Evolutionary conservation across 2,888 invertebrate genomes (phyloP).

Genomic region (Griposia aprilina): DNA sequence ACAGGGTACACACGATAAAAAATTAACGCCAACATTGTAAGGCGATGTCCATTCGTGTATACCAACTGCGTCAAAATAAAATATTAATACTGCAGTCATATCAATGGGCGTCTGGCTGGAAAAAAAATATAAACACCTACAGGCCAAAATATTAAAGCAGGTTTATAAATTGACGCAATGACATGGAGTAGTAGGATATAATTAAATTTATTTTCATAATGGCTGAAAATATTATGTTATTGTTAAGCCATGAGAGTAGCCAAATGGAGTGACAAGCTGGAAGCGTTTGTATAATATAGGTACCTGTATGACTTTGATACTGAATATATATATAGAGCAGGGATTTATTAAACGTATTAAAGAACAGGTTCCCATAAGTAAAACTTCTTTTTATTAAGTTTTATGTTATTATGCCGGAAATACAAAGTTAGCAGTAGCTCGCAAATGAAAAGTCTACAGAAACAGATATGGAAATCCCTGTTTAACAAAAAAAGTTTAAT

Average conservation of each 20-base stretch:
- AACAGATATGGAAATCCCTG: conserved; percentile 26
- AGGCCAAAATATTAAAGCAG: neutral
- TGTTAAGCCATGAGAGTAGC: neutral
- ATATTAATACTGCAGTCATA: conserved; percentile 70
- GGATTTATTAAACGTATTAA: neutral
- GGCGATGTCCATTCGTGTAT: conserved; percentile 46
- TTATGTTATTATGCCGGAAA: neutral
- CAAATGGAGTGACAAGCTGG: neutral
- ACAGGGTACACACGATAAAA: conserved; percentile 42
- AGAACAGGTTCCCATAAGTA: neutral
- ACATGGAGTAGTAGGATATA: neutral
- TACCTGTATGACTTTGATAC: neutral
- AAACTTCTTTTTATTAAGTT: neutral
- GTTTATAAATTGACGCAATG: neutral
- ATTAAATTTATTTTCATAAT: neutral
- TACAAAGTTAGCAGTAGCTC: neutral
- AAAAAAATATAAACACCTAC: conserved; percentile 46
- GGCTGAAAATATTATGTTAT: neutral
- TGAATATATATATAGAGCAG: neutral
- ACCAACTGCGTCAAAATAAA: conserved; percentile 71
- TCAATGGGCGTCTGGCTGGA: conserved; percentile 47
- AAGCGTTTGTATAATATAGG: no score
- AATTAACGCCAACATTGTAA: conserved; percentile 48
- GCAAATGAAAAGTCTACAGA: neutral
- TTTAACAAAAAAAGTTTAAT: conserved; percentile 25